A percentile compares a stretch with the other conserved stretches of the same genome.
These are phyloP conservation scores for Lasioglossum marginatum DNA, from an alignment of 2,888 invertebrate species.

Conservation along the genomic window DNA sequence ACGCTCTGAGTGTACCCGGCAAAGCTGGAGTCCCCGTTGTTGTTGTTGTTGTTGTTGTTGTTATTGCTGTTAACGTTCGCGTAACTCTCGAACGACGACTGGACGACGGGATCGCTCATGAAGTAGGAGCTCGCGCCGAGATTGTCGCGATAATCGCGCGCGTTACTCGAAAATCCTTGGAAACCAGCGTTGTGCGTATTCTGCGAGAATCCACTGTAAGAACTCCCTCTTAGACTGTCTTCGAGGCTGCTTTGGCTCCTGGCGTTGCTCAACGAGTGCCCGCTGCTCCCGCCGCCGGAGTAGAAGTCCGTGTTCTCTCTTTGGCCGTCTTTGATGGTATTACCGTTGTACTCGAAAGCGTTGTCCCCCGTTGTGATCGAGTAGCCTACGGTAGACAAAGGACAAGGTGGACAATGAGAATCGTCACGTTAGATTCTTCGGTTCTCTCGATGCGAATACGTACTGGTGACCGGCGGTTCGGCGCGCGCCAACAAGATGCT, in stretches of 20 bases:
- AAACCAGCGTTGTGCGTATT: conserved; percentile 59
- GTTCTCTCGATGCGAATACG: conserved; percentile 42
- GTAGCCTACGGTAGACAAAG: conserved; percentile 50
- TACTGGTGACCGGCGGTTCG: conserved; percentile 72
- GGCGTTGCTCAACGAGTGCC: conserved; percentile 41
- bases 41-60: conserved; percentile 57
- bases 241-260: conserved; percentile 56
- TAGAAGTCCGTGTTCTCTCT: conserved; percentile 56
- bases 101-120: conserved; percentile 49
- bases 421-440: too few relatives aligned
- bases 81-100: conserved; percentile 65
- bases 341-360: conserved; percentile 61
- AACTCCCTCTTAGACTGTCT: conserved; percentile 49
- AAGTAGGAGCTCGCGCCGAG: conserved; percentile 65
- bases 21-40: conserved; percentile 57
- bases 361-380: conserved; percentile 53
- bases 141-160: conserved; percentile 54
- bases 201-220: conserved; percentile 65
- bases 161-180: conserved; percentile 48
- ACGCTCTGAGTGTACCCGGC: conserved; percentile 55
- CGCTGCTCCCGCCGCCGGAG: conserved; percentile 17
- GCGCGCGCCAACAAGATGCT: conserved; percentile 68
- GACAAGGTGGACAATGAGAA: neutral
- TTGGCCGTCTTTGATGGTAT: conserved; percentile 60
- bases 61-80: conserved; percentile 54